Evolutionary conservation across 2,888 invertebrate species (phyloP).

Genomic region (Leptopilina myrica): DNA sequence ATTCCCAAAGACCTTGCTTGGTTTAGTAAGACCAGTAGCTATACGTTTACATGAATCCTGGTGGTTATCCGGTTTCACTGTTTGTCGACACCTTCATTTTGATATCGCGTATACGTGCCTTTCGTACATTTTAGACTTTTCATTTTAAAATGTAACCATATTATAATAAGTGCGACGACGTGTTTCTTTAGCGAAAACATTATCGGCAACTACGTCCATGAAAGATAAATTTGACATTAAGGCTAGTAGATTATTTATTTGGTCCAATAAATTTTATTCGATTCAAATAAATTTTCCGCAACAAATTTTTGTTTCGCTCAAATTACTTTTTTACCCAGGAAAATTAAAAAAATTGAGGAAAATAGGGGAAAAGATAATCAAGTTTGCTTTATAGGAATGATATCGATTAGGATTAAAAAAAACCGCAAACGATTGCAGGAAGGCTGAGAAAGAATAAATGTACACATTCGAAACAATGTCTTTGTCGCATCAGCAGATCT

Average conservation of each 20-base stretch:
- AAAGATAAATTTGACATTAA: too few relatives aligned
- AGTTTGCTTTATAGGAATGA: background rate
- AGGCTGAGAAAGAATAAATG: background rate
- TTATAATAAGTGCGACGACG: background rate
- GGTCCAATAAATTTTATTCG: too few relatives aligned
- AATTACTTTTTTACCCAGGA: background rate
- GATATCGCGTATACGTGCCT: slow-evolving; percentile 39
- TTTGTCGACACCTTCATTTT: slow-evolving; percentile 55
- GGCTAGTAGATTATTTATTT: too few relatives aligned
- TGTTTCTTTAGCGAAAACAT: background rate
- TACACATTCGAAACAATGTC: slow-evolving; percentile 24
- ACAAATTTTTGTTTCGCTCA: background rate
- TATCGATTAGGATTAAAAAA: slow-evolving; percentile 12
- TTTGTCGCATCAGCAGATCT: slow-evolving; percentile 28
- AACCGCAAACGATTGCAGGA: slow-evolving; percentile 32
- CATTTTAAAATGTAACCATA: background rate
- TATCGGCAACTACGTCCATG: background rate
- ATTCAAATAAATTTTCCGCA: too few relatives aligned
- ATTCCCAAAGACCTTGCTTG: slow-evolving; percentile 65
- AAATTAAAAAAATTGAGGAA: background rate
- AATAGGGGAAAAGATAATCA: slow-evolving; percentile 22
- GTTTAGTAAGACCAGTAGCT: slow-evolving; percentile 75
- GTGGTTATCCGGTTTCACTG: slow-evolving; percentile 63
- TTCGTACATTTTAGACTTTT: background rate
- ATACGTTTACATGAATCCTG: slow-evolving; percentile 67